Percentiles rank a stretch among this genome's conserved stretches.
Conservation (phyloP, 1,140 invertebrate species). For the Anoplophora glabripennis region DNA sequence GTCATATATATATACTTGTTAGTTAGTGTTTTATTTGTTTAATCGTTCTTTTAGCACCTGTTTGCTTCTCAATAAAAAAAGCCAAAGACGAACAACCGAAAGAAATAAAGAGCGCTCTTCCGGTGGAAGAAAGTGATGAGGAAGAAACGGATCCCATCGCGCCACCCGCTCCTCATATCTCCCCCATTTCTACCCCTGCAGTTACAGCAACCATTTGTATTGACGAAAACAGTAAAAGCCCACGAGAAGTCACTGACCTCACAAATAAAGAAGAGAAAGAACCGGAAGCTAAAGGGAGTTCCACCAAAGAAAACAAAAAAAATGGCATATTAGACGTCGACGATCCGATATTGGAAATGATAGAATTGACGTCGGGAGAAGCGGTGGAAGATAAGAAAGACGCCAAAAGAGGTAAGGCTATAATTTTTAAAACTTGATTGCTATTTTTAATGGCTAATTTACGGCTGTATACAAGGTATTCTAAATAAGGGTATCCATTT, state of each 20-base stretch:
- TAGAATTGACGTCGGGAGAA: conserved; percentile 55
- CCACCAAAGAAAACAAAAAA: conserved; percentile 29
- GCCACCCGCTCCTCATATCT: conserved; percentile 16
- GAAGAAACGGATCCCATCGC: conserved; percentile 50
- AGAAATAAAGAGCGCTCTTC: conserved; percentile 66
- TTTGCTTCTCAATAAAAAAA: conserved; percentile 80
- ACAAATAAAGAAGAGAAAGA: conserved; percentile 4
- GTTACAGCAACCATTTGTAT: not conserved
- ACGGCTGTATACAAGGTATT: too few relatives aligned
- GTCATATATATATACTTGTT: not conserved
- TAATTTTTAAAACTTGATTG: too few relatives aligned
- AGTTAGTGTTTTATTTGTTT: not conserved
- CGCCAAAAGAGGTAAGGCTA: conserved; percentile 25
- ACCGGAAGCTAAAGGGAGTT: conserved; percentile 22
- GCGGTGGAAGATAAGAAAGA: conserved; percentile 33
- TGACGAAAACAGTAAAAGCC: not conserved
- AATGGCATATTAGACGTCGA: conserved; percentile 29
- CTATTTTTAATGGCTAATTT: too few relatives aligned
- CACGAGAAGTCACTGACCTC: not conserved
- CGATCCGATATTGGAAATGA: conserved; percentile 50
- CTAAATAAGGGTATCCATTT: too few relatives aligned
- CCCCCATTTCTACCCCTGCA: conserved; percentile 2
- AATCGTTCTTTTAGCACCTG: conserved; percentile 54
- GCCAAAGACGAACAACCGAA: conserved; percentile 66
- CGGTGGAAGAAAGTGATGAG: conserved; percentile 71